Evolutionary conservation across 2,113 vertebrate species (phyloP), one percentile per base, ranked within the genome.

Genomic region (Percopsis transmontana): DNA sequence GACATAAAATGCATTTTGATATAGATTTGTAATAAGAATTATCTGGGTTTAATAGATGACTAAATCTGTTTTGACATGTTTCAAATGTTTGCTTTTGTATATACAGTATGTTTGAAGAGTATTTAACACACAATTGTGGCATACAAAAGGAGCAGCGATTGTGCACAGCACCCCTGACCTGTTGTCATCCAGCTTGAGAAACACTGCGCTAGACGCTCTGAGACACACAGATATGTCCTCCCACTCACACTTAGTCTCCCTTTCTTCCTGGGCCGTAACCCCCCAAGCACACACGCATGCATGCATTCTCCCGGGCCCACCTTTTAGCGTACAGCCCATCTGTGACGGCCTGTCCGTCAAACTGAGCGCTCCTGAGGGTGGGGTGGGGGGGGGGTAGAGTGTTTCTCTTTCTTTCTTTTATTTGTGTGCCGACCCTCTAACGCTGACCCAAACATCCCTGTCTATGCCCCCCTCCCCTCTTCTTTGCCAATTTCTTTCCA

Each of bases 281-380:
- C 96, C 92, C 93, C 27, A 33, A 33, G 27, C 27, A 7, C 27
- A 33, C 27, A 33, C 27, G 8, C 27, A 33, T 33, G 27, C 8
- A 6, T 33, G 27, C 27, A 33, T 33, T 6, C 19, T 92, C 92
- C 97, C 96, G 95, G 95, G 94, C 95, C 93, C 94, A 93, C 92
- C 95, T 95, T 96, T 98, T 98, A 98, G 96, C 95, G 93, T 94
- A 93, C 96, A 98, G 96, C 97, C 97, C 95, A 98, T 97, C 97
- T 97, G 96, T 99, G 96, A 99, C 96, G 96, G 94, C 92, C 97
- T 99, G 96, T 96, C 97, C 98, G 93, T 99, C 97, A 99, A 96
- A 97, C 94, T 92, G 94, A 95, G 93, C 94, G 92, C 94, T 95
- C 95, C 94, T 96, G 96, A 98, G 96, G 94, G 95, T 95, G 27